A percentile compares a stretch with the other conserved stretches of the same genome.
Conservation (phyloP, 2,113 vertebrate species). For the Loxodonta africana region DNA sequence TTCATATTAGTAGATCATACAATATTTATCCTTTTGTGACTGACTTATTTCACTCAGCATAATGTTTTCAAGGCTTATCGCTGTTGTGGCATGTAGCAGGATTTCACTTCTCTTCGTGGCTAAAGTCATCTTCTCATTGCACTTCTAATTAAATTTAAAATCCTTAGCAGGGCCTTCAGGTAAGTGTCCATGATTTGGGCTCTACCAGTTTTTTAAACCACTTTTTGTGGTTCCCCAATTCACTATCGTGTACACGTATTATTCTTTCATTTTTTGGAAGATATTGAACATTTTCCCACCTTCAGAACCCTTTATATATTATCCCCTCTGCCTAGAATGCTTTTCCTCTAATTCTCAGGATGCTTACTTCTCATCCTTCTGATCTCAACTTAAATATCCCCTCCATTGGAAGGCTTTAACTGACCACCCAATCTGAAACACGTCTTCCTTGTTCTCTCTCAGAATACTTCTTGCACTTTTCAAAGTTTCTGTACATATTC, state of each 20-base stretch:
- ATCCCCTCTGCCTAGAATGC: not conserved
- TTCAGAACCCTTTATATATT: accelerated
- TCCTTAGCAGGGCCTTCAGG: not conserved
- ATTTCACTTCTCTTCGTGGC: not conserved
- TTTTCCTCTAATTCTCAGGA: not conserved
- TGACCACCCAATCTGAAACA: not conserved
- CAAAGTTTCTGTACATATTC: not conserved
- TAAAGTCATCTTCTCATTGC: not conserved
- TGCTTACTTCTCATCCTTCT: not conserved
- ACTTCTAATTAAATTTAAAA: not conserved
- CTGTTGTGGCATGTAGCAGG: not conserved
- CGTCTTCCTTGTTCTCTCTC: not conserved
- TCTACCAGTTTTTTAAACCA: not conserved
- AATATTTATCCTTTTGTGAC: no score
- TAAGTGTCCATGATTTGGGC: no score
- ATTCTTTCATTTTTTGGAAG: not conserved
- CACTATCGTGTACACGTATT: not conserved
- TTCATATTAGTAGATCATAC: no score
- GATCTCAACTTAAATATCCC: not conserved
- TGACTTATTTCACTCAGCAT: no score
- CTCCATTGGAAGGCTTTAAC: not conserved
- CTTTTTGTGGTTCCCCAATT: not conserved
- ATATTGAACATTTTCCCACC: not conserved
- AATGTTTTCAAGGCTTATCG: no score
- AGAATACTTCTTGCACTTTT: not conserved